Percentiles rank a stretch among this genome's conserved stretches.
These are phyloP conservation scores for Eulemur albifrons DNA, from an alignment of 2,797 vertebrate genomes.

Conservation along the genomic window DNA sequence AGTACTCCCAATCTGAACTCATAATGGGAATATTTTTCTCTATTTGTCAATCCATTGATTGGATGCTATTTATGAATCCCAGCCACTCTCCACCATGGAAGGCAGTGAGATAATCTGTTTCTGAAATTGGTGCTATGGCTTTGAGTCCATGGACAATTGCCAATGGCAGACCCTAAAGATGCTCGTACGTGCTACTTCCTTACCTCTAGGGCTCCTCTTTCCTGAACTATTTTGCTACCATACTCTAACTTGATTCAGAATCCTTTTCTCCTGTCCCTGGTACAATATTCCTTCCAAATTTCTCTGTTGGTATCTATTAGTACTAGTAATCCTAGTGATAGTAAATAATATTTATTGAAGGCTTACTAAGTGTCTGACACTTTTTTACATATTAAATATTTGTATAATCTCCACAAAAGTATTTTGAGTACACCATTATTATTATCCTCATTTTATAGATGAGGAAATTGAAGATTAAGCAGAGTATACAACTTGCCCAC, in stretches of 20 bases:
- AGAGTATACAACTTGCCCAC: background rate
- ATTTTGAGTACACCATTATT: slow-evolving; percentile 1
- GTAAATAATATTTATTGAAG: background rate
- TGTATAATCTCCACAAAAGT: background rate
- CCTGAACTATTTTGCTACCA: background rate
- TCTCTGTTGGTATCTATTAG: background rate
- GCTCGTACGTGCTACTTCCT: background rate
- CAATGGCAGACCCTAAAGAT: background rate
- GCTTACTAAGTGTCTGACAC: background rate
- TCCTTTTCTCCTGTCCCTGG: background rate
- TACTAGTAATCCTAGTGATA: background rate
- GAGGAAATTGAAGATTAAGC: background rate
- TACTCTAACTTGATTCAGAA: background rate
- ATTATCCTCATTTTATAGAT: background rate
- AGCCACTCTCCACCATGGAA: background rate
- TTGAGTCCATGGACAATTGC: background rate
- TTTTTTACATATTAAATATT: background rate
- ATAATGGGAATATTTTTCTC: background rate
- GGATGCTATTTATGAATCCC: background rate
- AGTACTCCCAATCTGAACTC: background rate
- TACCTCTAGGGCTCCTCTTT: background rate
- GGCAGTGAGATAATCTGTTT: background rate
- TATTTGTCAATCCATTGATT: background rate
- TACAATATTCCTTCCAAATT: background rate
- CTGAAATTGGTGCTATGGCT: background rate